Conservation (phyloP, 2,797 vertebrate genomes). For the Acipenser oxyrinchus region DNA sequence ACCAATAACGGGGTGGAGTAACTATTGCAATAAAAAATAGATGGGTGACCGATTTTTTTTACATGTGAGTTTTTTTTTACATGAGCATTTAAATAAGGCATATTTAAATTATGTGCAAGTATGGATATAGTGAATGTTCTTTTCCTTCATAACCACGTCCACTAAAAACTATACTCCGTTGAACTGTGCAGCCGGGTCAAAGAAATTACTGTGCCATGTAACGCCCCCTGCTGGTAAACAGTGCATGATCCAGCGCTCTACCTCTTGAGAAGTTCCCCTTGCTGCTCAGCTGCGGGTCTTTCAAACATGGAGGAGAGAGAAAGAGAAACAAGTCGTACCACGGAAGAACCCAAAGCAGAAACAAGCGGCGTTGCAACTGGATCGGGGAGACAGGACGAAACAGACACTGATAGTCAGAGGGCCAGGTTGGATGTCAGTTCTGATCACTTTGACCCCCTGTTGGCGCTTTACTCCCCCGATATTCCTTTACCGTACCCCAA, state of each 20-base stretch:
- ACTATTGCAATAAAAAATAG: too few species aligned
- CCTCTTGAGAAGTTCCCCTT: constrained; percentile 32
- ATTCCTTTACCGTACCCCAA: constrained; percentile 72
- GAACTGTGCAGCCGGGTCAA: too few species aligned
- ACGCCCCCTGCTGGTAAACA: constrained; percentile 10
- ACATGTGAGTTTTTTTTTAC: too few species aligned
- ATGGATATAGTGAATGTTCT: too few species aligned
- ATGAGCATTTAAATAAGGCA: too few species aligned
- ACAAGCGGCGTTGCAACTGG: constrained; percentile 2
- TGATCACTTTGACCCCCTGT: constrained; percentile 75
- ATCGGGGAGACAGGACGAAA: constrained; percentile 4
- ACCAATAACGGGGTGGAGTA: too few species aligned
- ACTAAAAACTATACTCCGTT: too few species aligned
- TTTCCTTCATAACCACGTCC: too few species aligned
- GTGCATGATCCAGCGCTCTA: constrained; percentile 7
- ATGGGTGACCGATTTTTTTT: too few species aligned
- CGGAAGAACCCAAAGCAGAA: background rate
- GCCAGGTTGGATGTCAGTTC: constrained; percentile 72
- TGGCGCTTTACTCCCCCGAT: constrained; percentile 71
- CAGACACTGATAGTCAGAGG: constrained; percentile 30
- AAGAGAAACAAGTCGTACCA: constrained; percentile 17
- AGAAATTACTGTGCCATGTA: background rate
- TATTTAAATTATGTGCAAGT: too few species aligned
- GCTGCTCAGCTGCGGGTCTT: constrained; percentile 46
- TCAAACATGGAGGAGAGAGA: constrained; percentile 75